Percentiles rank a stretch among this genome's conserved stretches.
Evolutionary conservation across 2,888 invertebrate species (phyloP).

Genomic region (Brenthis daphne): DNA sequence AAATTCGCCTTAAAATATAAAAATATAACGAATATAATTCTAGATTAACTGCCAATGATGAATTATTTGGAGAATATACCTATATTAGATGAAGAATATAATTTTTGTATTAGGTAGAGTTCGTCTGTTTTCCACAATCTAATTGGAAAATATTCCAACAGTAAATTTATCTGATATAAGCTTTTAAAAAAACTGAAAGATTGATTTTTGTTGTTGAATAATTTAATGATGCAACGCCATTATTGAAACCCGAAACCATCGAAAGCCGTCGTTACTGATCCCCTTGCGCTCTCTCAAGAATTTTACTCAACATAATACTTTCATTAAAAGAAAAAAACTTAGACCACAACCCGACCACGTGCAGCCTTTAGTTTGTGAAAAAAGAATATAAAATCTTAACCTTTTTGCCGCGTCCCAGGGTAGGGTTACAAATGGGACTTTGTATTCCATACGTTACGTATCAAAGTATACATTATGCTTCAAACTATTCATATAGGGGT

Average conservation of each 20-base stretch:
- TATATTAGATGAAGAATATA: no score
- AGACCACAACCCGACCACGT: constrained; percentile 80
- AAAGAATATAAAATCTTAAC: constrained; percentile 64
- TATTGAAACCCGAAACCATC: constrained; percentile 41
- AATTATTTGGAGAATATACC: no score
- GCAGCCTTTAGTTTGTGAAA: constrained; percentile 66
- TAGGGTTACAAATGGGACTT: constrained; percentile 77
- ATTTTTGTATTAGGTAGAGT: no score
- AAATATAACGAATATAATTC: no score
- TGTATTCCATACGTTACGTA: constrained; percentile 59
- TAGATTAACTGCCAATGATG: no score
- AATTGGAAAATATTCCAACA: constrained; percentile 18
- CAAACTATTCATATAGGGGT: constrained; percentile 40
- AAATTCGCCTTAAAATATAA: no score
- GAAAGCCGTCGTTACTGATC: constrained; percentile 61
- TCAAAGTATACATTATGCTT: constrained; percentile 47
- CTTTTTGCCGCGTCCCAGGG: constrained; percentile 69
- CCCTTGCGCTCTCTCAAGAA: constrained; percentile 56
- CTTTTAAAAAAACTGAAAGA: no score
- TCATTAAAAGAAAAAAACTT: constrained; percentile 64
- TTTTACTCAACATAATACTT: constrained; percentile 75
- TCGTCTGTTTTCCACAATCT: neutral
- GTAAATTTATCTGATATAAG: neutral
- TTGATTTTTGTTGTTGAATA: constrained; percentile 16
- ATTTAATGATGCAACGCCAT: constrained; percentile 36